Percentiles rank a stretch among this genome's conserved stretches.
These are phyloP conservation scores for Sebastes oblongus DNA, from an alignment of 2,797 vertebrate species.

Conservation along the genomic window DNA sequence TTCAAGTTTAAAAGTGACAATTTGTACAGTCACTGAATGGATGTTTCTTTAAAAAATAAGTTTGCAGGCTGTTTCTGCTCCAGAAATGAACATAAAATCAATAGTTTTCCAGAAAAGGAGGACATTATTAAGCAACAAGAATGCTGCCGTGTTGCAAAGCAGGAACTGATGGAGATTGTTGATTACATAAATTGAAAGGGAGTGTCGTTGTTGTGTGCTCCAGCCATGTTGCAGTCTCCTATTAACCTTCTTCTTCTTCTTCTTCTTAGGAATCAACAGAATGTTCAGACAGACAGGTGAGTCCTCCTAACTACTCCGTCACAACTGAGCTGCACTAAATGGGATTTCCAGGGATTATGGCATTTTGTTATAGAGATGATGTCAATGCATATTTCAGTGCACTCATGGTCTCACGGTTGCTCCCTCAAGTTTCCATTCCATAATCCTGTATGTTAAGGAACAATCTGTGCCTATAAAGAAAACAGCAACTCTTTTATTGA, in stretches of 20 bases:
- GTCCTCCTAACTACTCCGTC: slow-evolving; percentile 12
- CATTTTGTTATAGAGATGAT: neutral
- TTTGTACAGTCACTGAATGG: neutral
- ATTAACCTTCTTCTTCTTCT: neutral
- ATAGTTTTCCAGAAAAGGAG: neutral
- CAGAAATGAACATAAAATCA: neutral
- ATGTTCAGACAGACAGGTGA: slow-evolving; percentile 76
- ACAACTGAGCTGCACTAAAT: neutral
- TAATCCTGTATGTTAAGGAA: neutral
- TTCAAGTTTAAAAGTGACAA: neutral
- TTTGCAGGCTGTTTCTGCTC: neutral
- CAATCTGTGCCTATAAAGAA: neutral
- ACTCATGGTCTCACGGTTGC: neutral
- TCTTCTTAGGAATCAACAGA: slow-evolving; percentile 64
- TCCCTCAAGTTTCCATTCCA: neutral
- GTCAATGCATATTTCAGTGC: neutral
- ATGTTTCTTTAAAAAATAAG: no score
- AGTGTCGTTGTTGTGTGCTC: neutral
- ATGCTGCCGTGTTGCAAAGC: neutral
- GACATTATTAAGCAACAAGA: neutral
- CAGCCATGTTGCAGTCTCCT: neutral
- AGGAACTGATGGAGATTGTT: neutral
- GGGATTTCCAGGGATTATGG: neutral
- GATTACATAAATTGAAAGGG: neutral
- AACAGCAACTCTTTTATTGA: neutral